Evolutionary conservation across 1,140 invertebrate species (phyloP).

Genomic region (Ceratoteleas bidentatus): DNA sequence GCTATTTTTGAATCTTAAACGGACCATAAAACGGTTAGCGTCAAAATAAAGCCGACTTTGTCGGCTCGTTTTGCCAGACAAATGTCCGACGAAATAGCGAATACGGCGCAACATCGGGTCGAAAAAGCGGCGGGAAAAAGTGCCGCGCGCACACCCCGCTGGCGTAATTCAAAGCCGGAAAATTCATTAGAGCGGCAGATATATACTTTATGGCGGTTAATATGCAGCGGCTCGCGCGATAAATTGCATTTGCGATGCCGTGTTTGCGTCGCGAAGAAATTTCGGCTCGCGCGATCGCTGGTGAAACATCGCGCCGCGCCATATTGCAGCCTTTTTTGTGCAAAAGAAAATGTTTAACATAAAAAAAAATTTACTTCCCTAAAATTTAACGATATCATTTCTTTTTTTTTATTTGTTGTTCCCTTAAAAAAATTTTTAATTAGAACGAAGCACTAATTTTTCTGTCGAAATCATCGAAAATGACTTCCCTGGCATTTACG

Average conservation of each 20-base stretch:
- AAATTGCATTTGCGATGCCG: constrained; percentile 37
- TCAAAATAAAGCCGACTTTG: too few species aligned
- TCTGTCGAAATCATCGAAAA: constrained; percentile 17
- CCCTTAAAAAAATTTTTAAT: too few species aligned
- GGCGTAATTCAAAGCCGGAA: constrained; percentile 36
- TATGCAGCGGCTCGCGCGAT: constrained; percentile 34
- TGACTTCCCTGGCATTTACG: too few species aligned
- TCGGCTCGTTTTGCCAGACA: neutral
- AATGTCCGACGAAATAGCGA: constrained; percentile 14
- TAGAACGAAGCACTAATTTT: too few species aligned
- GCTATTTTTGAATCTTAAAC: too few species aligned
- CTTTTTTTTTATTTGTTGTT: too few species aligned
- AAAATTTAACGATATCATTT: too few species aligned
- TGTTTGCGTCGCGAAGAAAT: constrained; percentile 38
- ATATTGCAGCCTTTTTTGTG: neutral
- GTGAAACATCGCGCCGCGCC: constrained; percentile 9
- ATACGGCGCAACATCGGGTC: constrained; percentile 12
- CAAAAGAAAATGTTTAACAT: too few species aligned
- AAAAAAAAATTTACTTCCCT: too few species aligned
- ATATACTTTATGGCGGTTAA: constrained; percentile 52
- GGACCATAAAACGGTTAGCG: too few species aligned
- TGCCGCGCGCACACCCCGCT: constrained; percentile 8
- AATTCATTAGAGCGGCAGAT: constrained; percentile 49
- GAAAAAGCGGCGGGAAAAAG: constrained; percentile 26
- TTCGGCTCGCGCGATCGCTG: constrained; percentile 26